Conservation (phyloP, 1,140 invertebrate species). For the Drosophila sulfurigaster region DNA sequence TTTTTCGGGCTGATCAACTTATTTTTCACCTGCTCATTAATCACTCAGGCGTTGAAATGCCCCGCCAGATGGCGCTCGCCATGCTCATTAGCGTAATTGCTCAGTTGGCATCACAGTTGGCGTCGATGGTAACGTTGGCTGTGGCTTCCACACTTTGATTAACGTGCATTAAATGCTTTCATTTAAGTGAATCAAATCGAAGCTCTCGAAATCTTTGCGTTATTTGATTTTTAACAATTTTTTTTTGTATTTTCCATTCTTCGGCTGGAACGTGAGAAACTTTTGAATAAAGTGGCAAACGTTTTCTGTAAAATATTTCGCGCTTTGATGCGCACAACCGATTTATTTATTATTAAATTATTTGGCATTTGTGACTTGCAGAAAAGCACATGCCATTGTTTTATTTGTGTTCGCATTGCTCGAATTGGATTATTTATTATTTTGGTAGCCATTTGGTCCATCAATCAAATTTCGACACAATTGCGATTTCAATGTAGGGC, state of each 20-base stretch:
- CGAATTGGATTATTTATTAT: constrained; percentile 30
- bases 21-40: constrained; percentile 76
- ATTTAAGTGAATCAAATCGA: constrained; percentile 79
- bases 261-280: constrained; percentile 74
- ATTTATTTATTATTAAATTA: constrained; percentile 83
- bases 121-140: constrained; percentile 37
- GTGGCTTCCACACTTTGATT: constrained; percentile 60
- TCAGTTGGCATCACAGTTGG: constrained; percentile 43
- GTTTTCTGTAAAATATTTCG: constrained; percentile 57
- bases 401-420: constrained; percentile 43
- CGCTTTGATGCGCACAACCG: constrained; percentile 77
- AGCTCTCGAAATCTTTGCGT: constrained; percentile 52
- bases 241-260: constrained; percentile 24
- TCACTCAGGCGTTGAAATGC: constrained; percentile 78
- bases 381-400: constrained; percentile 32
- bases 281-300: constrained; percentile 65
- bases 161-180: constrained; percentile 82
- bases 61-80: constrained; percentile 77
- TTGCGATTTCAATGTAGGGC: constrained; percentile 51
- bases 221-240: constrained; percentile 7
- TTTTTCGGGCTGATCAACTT: constrained; percentile 62
- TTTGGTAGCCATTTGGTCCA: constrained; percentile 43
- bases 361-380: constrained; percentile 79
- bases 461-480: constrained; percentile 67
- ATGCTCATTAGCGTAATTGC: constrained; percentile 80